Evolutionary conservation across 2,113 vertebrate genomes (phyloP).

Genomic region (Apeltes quadracus): DNA sequence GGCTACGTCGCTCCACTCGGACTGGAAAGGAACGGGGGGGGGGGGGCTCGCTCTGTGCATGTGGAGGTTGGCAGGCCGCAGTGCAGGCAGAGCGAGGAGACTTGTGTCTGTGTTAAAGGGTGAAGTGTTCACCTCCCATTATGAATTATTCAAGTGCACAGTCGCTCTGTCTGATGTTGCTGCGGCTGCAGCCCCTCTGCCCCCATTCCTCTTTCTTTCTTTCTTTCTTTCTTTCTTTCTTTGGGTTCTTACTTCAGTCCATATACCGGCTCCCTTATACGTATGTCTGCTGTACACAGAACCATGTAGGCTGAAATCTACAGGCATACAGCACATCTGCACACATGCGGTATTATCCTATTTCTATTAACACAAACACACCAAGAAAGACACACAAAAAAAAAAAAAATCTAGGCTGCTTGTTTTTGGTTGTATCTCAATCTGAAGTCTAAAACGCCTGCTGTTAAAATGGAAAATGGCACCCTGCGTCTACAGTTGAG

Average conservation of each 20-base stretch:
- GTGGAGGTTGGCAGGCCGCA: constrained; percentile 70
- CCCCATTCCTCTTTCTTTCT: constrained; percentile 50
- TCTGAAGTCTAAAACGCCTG: constrained; percentile 13
- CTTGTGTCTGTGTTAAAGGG: constrained; percentile 79
- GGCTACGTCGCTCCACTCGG: background rate
- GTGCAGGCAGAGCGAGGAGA: constrained; percentile 71
- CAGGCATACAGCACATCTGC: background rate
- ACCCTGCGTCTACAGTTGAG: constrained; percentile 13
- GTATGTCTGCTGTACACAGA: background rate
- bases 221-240: constrained; percentile 37
- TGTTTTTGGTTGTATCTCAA: background rate
- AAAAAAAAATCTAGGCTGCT: background rate
- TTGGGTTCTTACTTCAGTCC: constrained; percentile 6
- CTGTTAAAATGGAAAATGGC: constrained; percentile 22
- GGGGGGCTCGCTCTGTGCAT: constrained; percentile 35
- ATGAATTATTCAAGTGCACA: constrained; percentile 81
- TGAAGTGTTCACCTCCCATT: constrained; percentile 80
- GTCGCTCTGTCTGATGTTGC: constrained; percentile 77
- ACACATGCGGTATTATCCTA: constrained; percentile 8
- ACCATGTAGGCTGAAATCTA: background rate
- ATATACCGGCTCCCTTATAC: background rate
- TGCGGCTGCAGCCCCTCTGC: constrained; percentile 68
- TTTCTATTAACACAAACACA: background rate
- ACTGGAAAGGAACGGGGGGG: constrained; percentile 20
- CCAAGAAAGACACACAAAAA: background rate